A percentile compares a stretch with the other conserved stretches of the same genome.
Evolutionary conservation across 2,888 invertebrate genomes (phyloP).

Genomic region (Mythimna lalbum): DNA sequence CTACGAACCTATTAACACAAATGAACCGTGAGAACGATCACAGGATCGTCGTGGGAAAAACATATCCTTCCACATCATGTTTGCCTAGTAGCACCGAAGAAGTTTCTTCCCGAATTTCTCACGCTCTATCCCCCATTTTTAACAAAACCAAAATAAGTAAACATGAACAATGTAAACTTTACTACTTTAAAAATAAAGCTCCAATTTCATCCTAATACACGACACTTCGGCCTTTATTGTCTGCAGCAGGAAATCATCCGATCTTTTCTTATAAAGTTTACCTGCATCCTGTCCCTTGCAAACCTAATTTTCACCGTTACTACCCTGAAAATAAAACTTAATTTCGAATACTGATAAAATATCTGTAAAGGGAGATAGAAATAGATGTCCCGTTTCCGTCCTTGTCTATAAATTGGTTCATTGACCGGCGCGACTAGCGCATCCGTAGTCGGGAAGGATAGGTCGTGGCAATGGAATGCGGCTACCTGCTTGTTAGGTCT

Average conservation of each 20-base stretch:
- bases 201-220: conserved; percentile 47
- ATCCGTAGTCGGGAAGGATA: conserved; percentile 78
- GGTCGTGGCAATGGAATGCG: conserved; percentile 78
- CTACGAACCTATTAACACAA: conserved; percentile 52
- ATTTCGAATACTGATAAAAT: conserved; percentile 27
- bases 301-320: conserved; percentile 58
- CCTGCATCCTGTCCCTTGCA: conserved; percentile 68
- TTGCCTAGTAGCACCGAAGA: conserved; percentile 86
- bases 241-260: conserved; percentile 74
- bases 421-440: conserved; percentile 77
- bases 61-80: conserved; percentile 72
- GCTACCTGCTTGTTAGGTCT: conserved; percentile 71
- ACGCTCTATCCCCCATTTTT: conserved; percentile 86
- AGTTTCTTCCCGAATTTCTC: conserved; percentile 90
- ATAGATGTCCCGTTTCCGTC: conserved; percentile 83
- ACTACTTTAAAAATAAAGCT: conserved; percentile 31
- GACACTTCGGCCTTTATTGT: conserved; percentile 67
- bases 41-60: conserved; percentile 79
- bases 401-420: conserved; percentile 76
- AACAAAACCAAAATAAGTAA: conserved; percentile 75
- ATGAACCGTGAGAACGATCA: conserved; percentile 71
- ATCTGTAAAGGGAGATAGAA: conserved; percentile 67
- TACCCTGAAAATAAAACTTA: conserved; percentile 2
- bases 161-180: conserved; percentile 63
- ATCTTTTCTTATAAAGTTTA: conserved; percentile 73